These are phyloP conservation scores for Irena cyanogastra DNA, from an alignment of 2,113 vertebrate genomes.

Conservation along the genomic window DNA sequence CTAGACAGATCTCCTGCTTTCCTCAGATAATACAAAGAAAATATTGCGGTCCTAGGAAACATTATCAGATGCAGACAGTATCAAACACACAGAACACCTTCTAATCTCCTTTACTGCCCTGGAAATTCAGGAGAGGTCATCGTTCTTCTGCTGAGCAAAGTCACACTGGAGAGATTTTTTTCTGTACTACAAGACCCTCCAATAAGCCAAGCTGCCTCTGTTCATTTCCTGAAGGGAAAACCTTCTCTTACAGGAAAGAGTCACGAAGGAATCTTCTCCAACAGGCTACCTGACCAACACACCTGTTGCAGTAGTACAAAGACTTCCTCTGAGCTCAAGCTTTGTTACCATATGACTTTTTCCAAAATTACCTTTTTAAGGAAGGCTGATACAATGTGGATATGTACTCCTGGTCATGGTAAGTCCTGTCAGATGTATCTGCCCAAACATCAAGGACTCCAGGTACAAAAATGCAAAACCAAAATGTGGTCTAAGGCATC, in stretches of 20 bases:
- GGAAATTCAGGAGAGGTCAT: background rate
- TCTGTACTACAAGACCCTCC: background rate
- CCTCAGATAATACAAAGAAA: background rate
- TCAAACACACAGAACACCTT: background rate
- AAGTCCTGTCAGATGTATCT: background rate
- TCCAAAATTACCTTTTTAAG: background rate
- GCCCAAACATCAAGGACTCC: background rate
- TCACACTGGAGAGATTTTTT: background rate
- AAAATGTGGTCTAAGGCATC: background rate
- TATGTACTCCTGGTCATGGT: background rate
- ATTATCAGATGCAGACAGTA: conserved; percentile 18
- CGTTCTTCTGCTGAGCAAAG: background rate
- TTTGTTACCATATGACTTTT: background rate
- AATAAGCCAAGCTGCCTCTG: background rate
- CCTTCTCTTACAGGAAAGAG: background rate
- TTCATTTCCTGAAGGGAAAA: background rate
- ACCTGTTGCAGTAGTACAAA: background rate
- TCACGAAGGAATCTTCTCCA: fast-evolving
- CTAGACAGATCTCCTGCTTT: background rate
- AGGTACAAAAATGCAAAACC: background rate
- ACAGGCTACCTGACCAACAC: background rate
- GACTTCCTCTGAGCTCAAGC: background rate
- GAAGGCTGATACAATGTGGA: background rate
- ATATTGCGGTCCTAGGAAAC: background rate
- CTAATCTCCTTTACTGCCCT: background rate